Base-by-base conservation (phyloP, 2,888 invertebrate genomes). In the Scaeva pyrastri region DNA sequence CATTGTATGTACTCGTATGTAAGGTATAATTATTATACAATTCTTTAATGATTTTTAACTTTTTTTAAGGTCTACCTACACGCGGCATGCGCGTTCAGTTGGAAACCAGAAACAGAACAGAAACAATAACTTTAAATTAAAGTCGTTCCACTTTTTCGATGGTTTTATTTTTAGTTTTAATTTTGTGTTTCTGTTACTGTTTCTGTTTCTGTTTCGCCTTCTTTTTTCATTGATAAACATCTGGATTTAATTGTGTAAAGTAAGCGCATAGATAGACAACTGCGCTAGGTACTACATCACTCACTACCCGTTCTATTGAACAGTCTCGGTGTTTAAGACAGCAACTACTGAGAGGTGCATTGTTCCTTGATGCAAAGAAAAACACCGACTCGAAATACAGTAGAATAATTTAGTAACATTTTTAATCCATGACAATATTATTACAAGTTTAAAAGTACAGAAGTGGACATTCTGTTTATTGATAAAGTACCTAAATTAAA, bases 161-260 rank as follows among this genome's bases (percentile, higher is more conserved):
- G 12, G 12, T 36, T 16, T 45, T 72, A 4, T n/a, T 36, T 45
- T 45, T n/a, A n/a, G n/a, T n/a, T 58, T 36, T 58, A 11, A 6
- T 48, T 39, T 41, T 48, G 39, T 39, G 11, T 12, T 23, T 60
- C 43, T 41, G 23, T 43, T 41, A 23, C n/a, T 19, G 19, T 48
- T 45, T 41, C 48, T 50, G 64, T 70, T 72, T 68, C 52, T 64
- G n/a, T n/a, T n/a, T n/a, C n/a, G n/a, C n/a, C n/a, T 52, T 43
- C 31, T 48, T 48, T 58, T 70, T 78, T 41, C 66, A 78, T 74
- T 82, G 86, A 86, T 86, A 86, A 74, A 73, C 86, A 86, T 86
- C 86, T 82, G 82, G 86, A 82, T 78, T 82, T 86, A 86, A 86
- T 86, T 86, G 82, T 78, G 60, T 52, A 82, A 77, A n/a, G n/a